These are phyloP conservation scores for Neuroscelio doddi DNA, from an alignment of 2,888 invertebrate genomes.

Conservation along the genomic window DNA sequence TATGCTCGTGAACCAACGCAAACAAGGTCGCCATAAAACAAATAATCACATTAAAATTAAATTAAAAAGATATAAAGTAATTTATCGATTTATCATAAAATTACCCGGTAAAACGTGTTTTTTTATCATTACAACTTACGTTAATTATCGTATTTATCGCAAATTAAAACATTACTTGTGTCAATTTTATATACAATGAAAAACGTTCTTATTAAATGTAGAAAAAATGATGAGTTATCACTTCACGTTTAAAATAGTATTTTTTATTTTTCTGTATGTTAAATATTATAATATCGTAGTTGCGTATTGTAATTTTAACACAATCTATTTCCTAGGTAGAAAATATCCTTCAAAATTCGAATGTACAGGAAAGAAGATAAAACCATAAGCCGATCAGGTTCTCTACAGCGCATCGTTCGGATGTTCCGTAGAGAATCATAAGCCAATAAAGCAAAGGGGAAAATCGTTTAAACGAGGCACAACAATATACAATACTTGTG, in stretches of 20 bases:
- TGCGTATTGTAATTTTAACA: background rate
- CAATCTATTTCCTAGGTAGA: background rate
- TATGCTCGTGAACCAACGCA: constrained; percentile 29
- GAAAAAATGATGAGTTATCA: too few relatives aligned
- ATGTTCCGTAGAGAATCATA: constrained; percentile 22
- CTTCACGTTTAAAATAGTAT: too few relatives aligned
- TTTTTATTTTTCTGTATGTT: too few relatives aligned
- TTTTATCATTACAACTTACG: too few relatives aligned
- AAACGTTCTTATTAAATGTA: too few relatives aligned
- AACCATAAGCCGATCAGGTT: constrained; percentile 31
- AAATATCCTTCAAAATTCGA: constrained; percentile 15
- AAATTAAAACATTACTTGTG: too few relatives aligned
- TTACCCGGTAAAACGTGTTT: too few relatives aligned
- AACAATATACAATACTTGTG: constrained; percentile 11
- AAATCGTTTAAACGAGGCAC: constrained; percentile 26
- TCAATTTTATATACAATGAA: too few relatives aligned
- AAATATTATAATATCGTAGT: too few relatives aligned
- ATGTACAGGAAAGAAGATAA: constrained; percentile 16
- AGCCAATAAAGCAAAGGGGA: constrained; percentile 32
- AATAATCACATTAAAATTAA: constrained; percentile 25
- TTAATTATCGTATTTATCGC: too few relatives aligned
- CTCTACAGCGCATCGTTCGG: constrained; percentile 19
- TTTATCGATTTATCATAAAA: constrained; percentile 22
- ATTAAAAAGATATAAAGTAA: constrained; percentile 23
- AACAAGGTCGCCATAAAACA: constrained; percentile 36